Percentiles rank a stretch among this genome's conserved stretches.
These are phyloP conservation scores for Thecocarcelia acutangulata DNA, from an alignment of 2,888 invertebrate genomes.

Conservation along the genomic window DNA sequence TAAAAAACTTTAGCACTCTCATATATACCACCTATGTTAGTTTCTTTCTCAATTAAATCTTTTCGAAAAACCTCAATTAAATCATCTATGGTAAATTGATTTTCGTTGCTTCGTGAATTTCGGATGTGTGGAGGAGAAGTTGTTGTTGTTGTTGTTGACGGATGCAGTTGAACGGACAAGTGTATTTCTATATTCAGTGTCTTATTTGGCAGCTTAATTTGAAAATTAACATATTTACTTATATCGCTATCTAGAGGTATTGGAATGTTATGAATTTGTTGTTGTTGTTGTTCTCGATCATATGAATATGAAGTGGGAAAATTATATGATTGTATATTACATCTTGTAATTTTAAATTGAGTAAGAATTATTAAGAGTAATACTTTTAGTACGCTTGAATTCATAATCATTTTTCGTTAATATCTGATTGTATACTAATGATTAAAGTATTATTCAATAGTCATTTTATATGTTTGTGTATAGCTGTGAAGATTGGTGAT, in stretches of 20 bases:
- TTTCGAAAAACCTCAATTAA: slow-evolving; percentile 49
- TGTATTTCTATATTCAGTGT: no score
- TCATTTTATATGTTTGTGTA: slow-evolving; percentile 38
- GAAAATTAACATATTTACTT: background rate
- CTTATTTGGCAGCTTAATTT: background rate
- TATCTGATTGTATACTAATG: slow-evolving; percentile 1
- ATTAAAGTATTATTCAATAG: slow-evolving; percentile 20
- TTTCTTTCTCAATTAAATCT: slow-evolving; percentile 45
- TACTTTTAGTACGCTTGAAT: no score
- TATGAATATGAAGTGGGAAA: no score
- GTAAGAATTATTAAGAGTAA: no score
- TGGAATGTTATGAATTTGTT: no score
- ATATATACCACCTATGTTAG: slow-evolving; percentile 42
- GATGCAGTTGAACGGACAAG: background rate
- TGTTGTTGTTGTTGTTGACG: background rate
- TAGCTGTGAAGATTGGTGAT: slow-evolving; percentile 29
- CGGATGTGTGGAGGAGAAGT: no score
- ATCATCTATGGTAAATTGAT: slow-evolving; percentile 40
- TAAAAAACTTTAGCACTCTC: slow-evolving; percentile 42
- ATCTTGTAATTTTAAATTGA: no score
- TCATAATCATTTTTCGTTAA: no score
- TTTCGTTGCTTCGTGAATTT: no score
- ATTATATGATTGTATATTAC: no score
- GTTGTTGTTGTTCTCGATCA: no score
- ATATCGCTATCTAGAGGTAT: background rate